Base-by-base conservation (phyloP, 2,888 invertebrate species). In the Tenthredo amoena region DNA sequence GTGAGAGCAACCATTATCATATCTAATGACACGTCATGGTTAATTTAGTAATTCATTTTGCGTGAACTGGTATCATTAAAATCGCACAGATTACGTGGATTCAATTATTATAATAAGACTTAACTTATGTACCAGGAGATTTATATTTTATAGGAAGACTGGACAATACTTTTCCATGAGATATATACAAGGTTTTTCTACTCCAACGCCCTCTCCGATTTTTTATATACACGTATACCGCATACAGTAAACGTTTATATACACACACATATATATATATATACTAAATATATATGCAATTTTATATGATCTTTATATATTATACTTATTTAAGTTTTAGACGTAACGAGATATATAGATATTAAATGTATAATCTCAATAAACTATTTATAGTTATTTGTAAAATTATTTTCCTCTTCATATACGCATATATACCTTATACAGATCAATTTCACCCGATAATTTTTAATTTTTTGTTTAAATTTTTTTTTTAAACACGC, bases 111-210 rank as follows among this genome's bases (percentile, higher is more conserved):
- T 62, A 7, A 62, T 68, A 68, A 68, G 68, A 68, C 68, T 68
- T 47, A 47, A 77, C 31, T 68, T n/a, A 68, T 58, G 31, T 34
- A 18, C 47, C 12, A 40, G 18, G 31, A 37, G 37, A 18, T 31
- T 81, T 85, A 85, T 85, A 85, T 85, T 85, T 85, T 85, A 85
- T 85, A 71, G 82, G 82, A 85, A 82, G 85, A 85, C 82, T 85
- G 71, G 85, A 85, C 85, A 72, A 85, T 83, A 71, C 82, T 85
- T 85, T 85, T 85, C 85, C 85, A 82, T 85, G 55, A 85, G 65
- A 82, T 85, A 81, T 21, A 84, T 84, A 55, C 47, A 74, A 15
- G 37, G 26, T 50, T 50, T 50, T n/a, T 50, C 65, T 31, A 31
- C 65, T 76, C 4, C 18, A 26, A 34, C 47, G 31, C 18, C n/a